phyloP scores from a whole-genome alignment of 2,113 vertebrate species.

The Anoura caudifer region DNA sequence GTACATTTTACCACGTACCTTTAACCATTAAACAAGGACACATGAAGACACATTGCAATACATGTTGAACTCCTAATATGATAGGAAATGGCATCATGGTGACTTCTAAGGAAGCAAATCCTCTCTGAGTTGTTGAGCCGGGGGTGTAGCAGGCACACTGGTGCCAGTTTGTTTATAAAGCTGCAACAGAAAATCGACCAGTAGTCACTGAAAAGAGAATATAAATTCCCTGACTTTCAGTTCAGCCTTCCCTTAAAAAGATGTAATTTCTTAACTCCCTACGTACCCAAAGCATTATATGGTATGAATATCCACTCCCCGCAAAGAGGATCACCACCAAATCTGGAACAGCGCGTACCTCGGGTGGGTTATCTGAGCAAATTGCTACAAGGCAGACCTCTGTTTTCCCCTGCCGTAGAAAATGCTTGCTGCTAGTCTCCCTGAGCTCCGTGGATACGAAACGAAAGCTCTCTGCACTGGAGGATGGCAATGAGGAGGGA shows the following conservation, averaged over 20 bases:
- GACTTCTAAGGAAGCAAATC: neutral
- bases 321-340: neutral
- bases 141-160: neutral
- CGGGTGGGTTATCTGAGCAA: neutral
- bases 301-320: neutral
- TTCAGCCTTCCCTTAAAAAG: neutral
- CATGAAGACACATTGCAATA: neutral
- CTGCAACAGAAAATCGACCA: neutral
- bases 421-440: neutral
- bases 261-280: neutral
- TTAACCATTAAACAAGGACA: neutral
- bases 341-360: neutral
- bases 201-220: neutral
- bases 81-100: neutral
- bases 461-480: too few relatives aligned
- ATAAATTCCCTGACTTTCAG: neutral
- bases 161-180: neutral
- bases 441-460: neutral
- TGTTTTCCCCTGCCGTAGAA: neutral
- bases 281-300: neutral
- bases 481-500: neutral
- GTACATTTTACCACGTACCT: neutral
- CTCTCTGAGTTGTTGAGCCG: neutral
- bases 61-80: neutral
- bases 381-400: neutral